Evolutionary conservation across 1,140 invertebrate genomes (phyloP).

Genomic region (Ceratina calcarata): DNA sequence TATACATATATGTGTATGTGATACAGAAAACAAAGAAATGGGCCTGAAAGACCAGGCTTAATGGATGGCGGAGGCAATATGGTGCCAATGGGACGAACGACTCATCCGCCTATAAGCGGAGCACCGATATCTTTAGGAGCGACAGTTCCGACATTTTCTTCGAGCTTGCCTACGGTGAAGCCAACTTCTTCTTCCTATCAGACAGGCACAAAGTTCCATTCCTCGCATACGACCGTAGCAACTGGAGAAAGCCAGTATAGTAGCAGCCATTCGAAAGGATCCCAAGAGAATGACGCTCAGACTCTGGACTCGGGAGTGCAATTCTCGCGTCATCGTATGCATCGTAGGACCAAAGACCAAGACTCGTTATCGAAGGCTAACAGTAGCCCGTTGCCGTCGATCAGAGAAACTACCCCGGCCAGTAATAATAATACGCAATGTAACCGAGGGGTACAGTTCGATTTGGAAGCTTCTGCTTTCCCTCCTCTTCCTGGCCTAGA

Average conservation of each 20-base stretch:
- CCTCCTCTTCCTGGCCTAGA: constrained; percentile 88
- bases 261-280: constrained; percentile 68
- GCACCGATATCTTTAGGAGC: constrained; percentile 64
- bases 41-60: constrained; percentile 69
- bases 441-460: constrained; percentile 85
- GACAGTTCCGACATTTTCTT: constrained; percentile 66
- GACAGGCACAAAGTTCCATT: constrained; percentile 78
- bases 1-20: constrained; percentile 9
- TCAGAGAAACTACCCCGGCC: constrained; percentile 70
- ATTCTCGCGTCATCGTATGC: constrained; percentile 76
- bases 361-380: constrained; percentile 72
- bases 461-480: constrained; percentile 90
- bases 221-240: constrained; percentile 68
- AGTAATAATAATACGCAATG: constrained; percentile 69
- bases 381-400: constrained; percentile 69
- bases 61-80: constrained; percentile 65
- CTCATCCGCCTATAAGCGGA: constrained; percentile 71
- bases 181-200: constrained; percentile 75
- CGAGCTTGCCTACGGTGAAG: constrained; percentile 74
- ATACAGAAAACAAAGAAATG: constrained; percentile 75
- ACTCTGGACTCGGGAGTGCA: constrained; percentile 70
- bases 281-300: constrained; percentile 72
- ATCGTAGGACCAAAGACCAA: constrained; percentile 80
- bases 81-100: constrained; percentile 72
- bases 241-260: constrained; percentile 63